Evolutionary conservation across 2,797 vertebrate species (phyloP).

Genomic region (Sphenopsis melanotis): DNA sequence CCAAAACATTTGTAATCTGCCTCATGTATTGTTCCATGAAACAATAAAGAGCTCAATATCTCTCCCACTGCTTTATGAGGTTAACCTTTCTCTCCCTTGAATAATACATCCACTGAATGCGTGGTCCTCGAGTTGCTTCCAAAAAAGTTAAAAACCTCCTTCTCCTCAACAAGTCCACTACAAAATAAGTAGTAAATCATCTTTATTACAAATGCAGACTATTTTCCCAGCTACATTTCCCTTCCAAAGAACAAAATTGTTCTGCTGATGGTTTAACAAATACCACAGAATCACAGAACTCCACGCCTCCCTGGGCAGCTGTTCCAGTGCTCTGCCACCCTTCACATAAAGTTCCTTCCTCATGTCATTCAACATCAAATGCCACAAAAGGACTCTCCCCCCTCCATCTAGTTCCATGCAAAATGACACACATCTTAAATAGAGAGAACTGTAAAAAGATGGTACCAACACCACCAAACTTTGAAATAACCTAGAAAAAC

Average conservation of each 20-base stretch:
- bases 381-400: background rate
- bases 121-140: background rate
- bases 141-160: background rate
- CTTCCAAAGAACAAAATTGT: background rate
- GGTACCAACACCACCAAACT: rapidly evolving
- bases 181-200: background rate
- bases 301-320: background rate
- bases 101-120: background rate
- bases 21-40: background rate
- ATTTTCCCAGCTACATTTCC: background rate
- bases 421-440: background rate
- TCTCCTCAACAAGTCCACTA: background rate
- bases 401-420: background rate
- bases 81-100: background rate
- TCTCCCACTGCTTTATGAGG: background rate
- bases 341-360: background rate
- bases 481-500: background rate
- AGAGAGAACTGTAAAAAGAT: background rate
- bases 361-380: background rate
- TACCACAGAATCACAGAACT: background rate
- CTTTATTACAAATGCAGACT: background rate
- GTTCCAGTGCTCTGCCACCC: background rate
- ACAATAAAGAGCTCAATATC: background rate
- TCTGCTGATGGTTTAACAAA: background rate
- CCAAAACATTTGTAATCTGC: background rate